Evolutionary conservation across 1,140 invertebrate species (phyloP).

Genomic region (Papilio dardanus): DNA sequence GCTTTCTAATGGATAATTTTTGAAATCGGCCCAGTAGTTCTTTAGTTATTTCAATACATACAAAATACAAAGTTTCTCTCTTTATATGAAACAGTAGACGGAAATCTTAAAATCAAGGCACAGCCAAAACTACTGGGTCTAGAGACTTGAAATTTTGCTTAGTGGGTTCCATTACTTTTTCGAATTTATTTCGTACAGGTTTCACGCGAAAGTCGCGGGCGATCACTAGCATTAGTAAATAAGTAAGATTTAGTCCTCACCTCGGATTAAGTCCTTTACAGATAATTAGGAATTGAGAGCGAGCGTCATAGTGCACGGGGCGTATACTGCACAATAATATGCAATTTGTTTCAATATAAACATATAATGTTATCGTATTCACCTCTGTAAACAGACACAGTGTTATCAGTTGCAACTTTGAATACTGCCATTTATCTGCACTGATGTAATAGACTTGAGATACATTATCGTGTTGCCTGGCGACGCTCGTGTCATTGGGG

Average conservation of each 20-base stretch:
- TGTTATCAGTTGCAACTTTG: conserved; percentile 52
- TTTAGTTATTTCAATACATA: too few species aligned
- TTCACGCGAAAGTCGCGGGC: too few species aligned
- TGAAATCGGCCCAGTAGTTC: too few species aligned
- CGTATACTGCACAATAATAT: conserved; percentile 19
- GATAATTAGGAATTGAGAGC: conserved; percentile 11
- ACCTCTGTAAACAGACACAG: conserved; percentile 45
- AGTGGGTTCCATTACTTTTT: too few species aligned
- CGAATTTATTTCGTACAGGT: too few species aligned
- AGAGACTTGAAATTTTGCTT: too few species aligned
- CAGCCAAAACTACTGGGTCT: too few species aligned
- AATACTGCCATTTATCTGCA: conserved; percentile 44
- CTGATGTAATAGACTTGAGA: conserved; percentile 37
- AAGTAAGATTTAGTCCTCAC: background rate
- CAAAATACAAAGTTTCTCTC: too few species aligned
- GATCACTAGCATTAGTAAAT: too few species aligned
- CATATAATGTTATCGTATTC: conserved; percentile 48
- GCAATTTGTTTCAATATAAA: conserved; percentile 45
- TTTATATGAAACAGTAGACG: too few species aligned
- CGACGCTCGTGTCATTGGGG: conserved; percentile 41
- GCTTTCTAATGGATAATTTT: too few species aligned
- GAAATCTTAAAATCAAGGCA: too few species aligned
- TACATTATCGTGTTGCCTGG: conserved; percentile 40
- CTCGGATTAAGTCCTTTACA: conserved; percentile 12
- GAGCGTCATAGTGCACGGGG: conserved; percentile 1